Percentiles rank a stretch among this genome's conserved stretches.
These are phyloP conservation scores for Poeciliopsis infans DNA, from an alignment of 2,797 vertebrate genomes.

Conservation along the genomic window DNA sequence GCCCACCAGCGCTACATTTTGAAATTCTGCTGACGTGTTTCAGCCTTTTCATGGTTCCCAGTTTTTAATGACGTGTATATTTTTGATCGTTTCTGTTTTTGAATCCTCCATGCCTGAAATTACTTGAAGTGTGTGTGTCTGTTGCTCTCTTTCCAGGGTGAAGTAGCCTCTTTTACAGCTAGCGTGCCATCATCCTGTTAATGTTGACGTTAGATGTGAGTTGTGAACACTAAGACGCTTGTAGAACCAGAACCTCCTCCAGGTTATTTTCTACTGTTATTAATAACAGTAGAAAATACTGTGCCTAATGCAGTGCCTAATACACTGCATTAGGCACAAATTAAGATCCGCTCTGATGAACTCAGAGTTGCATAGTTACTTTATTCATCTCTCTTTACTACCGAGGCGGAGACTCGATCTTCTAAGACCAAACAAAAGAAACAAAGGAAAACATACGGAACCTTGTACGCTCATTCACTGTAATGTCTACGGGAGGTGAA, in stretches of 20 bases:
- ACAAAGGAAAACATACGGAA: too few relatives aligned
- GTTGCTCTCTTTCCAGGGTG: slow-evolving; percentile 10
- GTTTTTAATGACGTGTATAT: slow-evolving; percentile 8
- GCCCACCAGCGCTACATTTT: slow-evolving; percentile 15
- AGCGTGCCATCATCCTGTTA: background rate
- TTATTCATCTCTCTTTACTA: too few relatives aligned
- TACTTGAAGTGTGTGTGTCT: slow-evolving; percentile 80
- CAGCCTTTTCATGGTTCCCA: slow-evolving; percentile 47
- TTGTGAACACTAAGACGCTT: slow-evolving; percentile 16
- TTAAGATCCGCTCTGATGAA: too few relatives aligned
- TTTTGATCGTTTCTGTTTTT: slow-evolving; percentile 33
- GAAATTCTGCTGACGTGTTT: slow-evolving; percentile 18
- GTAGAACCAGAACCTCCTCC: slow-evolving; percentile 31
- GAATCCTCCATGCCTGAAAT: slow-evolving; percentile 72
- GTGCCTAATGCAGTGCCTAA: too few relatives aligned
- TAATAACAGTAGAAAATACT: too few relatives aligned
- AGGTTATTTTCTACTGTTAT: background rate
- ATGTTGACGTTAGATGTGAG: background rate
- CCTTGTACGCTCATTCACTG: too few relatives aligned
- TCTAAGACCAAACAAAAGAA: too few relatives aligned
- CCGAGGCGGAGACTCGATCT: too few relatives aligned
- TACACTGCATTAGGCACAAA: too few relatives aligned
- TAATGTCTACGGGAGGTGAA: too few relatives aligned
- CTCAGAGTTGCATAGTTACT: too few relatives aligned
- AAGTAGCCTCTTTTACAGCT: background rate